Evolutionary conservation across 2,888 invertebrate species (phyloP), one percentile per base, ranked within the genome.

Genomic region (Cynaeus angustus): DNA sequence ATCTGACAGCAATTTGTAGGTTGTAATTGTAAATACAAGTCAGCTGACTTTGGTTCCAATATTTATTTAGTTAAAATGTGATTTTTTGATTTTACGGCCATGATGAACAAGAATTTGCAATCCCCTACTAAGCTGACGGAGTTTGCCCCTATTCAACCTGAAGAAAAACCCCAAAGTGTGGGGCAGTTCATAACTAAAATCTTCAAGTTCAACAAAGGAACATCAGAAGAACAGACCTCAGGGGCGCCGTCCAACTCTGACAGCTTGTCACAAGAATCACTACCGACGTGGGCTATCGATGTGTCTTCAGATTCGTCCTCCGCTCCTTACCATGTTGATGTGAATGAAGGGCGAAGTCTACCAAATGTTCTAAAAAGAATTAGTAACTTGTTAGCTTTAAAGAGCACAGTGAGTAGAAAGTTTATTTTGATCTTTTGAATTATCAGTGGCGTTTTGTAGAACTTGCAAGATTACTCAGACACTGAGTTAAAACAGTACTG

Each of bases 401-500:
- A 92, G 78, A 92, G 91, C 78, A 91, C 89, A 80, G 95, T 95
- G 86, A 88, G 91, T 58, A n/a, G 33, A 9, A 7, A 6, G 3
- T 33, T 7, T 28, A 45, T 43, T 61, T 33, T 50, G 50, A 55
- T 59, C 53, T 50, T 53, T 16, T 66, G 78, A 33, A 33, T 21
- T 21, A 4, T 4, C 4, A 3, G 1, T 21, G 4, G 4, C 4
- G 4, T 21, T 21, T 21, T 81, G 37, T 75, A 92, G 91, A 89
- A 89, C 74, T 88, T 92, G 3, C 91, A 92, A 72, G 89, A 91
- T 1, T 94, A 94, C 83, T 92, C 92, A 55, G 94, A 95, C 82
- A 95, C 96, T 0, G 95, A 98, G 80, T 87, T 97, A 72, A 95
- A 96, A 74, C 94, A 95, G 75, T 96, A 96, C 82, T 98, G 98